Base-by-base conservation (phyloP, 2,888 invertebrate genomes). In the Leuctra nigra region DNA sequence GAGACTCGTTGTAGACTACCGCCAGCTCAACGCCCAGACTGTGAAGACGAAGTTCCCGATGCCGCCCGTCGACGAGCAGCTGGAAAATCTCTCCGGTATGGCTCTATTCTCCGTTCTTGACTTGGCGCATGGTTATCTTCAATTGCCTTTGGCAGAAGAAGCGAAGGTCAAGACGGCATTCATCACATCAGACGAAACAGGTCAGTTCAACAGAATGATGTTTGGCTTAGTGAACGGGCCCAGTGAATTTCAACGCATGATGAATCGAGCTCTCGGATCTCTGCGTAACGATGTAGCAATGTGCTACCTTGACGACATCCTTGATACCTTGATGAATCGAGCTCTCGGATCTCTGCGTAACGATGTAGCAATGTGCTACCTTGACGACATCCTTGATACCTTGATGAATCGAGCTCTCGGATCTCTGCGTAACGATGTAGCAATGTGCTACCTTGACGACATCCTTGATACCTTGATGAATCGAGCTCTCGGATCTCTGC, bases 201-300 rank as follows among this genome's bases (percentile, higher is more conserved):
- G 64, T 4, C 64, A 69, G 61, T 69, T 66, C 44, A 56, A 64
- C 9, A 29, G 63, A 1, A 65, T 65, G 61, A 65, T 65, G 50
- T 70, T 68, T 29, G 68, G 67, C 2, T 59, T 69, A 1, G 55
- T 62, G 4, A 68, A 69, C 53, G 66, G 67, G 0, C 64, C 66
- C 1, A 62, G 58, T 23, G 65, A 64, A 13, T 69, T 67, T 56
- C 64, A 64, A 6, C 59, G 63, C 18, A 54, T 68, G 18, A 65
- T 68, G 62, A 62, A 66, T 46, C 39, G 57, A 16, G 62, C 62
- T 9, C 59, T 68, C 9, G 57, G 62, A 0, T 58, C 52, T 1
- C 57, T 64, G 33, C 58, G 59, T 9, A 59, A 61, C 35, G 57
- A 60, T 7, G 35, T 63, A 4, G 61, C 23, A 1, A 29, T 65